Base-by-base conservation (phyloP, 1,140 invertebrate genomes). In the Drosophila sp. region DNA sequence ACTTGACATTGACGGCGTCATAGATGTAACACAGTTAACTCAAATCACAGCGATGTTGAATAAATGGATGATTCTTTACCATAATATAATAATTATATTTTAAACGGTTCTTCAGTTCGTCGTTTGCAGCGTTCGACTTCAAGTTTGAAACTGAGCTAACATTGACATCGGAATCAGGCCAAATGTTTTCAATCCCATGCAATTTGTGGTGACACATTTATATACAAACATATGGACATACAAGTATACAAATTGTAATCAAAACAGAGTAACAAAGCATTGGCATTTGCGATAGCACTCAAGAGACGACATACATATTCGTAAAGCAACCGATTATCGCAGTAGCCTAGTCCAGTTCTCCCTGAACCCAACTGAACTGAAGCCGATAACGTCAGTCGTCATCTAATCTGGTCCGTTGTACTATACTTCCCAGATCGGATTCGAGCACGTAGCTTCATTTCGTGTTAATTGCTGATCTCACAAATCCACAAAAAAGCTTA, bases 181-280 rank as follows among this genome's bases (percentile, higher is more conserved):
- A 87, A 86, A 79, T 87, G 76, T 70, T 82, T 54, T 70, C 63
- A 78, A 77, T 87, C 82, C 83, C 82, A 89, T 64, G 71, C 66
- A 72, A 76, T 79, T 76, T 67, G 63, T 41, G 46, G 64, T 46
- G 67, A 78, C 72, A 78, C 61, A 78, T 80, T 74, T 63, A 66
- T 36, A 57, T 40, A 45, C 62, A 64, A 27, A 80, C 21, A 58
- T 29, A 34, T 41, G 8, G 9, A 21, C 40, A 38, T 62, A 36
- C 32, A 46, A 72, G 58, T 51, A 8, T 51, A 53, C 34, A 77
- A 67, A 81, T 81, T 21, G 51, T 62, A 51, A 51, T 50, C 46
- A 51, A 62, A 51, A 84, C 40, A 59, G 14, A 79, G 74, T 64
- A 75, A 64, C 58, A 74, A 65, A 62, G 18, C 36, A 5, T 41